Percentiles rank a stretch among this genome's conserved stretches.
Evolutionary conservation across 2,113 vertebrate species (phyloP).

Genomic region (Elephas maximus): DNA sequence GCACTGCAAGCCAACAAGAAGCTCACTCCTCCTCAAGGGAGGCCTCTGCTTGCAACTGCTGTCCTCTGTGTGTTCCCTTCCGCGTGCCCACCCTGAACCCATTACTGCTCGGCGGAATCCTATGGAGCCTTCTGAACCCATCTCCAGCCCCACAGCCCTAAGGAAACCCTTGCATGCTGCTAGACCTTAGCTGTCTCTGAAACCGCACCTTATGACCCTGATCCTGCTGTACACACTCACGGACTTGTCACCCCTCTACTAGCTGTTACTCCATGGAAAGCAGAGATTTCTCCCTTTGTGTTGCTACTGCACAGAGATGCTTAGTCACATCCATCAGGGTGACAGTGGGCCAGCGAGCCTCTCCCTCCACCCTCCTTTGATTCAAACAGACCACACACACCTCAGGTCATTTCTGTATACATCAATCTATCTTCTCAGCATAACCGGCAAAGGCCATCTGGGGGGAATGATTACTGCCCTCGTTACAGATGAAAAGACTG

Average conservation of each 20-base stretch:
- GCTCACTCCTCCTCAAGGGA: neutral
- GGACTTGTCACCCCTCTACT: rapidly evolving
- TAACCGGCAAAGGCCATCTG: rapidly evolving
- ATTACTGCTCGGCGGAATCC: neutral
- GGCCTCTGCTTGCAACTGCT: neutral
- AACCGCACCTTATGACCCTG: rapidly evolving
- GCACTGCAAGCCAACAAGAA: neutral
- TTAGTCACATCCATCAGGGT: neutral
- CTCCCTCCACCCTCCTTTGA: neutral
- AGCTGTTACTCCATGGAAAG: neutral
- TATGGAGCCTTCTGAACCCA: neutral
- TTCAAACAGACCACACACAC: conserved; percentile 4
- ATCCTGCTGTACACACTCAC: neutral
- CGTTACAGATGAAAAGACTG: neutral
- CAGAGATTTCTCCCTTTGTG: neutral
- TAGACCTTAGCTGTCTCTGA: neutral
- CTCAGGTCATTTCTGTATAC: neutral
- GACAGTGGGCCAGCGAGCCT: neutral
- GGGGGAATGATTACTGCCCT: neutral
- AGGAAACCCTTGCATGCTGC: neutral
- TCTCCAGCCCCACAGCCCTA: rapidly evolving
- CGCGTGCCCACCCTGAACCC: too few relatives aligned
- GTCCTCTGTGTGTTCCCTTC: neutral
- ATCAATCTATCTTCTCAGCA: neutral
- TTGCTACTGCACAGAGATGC: neutral